phyloP scores from a whole-genome alignment of 30 jellyfish, hydroid and myxozoan genomes.

The Rhopilema esculentum region DNA sequence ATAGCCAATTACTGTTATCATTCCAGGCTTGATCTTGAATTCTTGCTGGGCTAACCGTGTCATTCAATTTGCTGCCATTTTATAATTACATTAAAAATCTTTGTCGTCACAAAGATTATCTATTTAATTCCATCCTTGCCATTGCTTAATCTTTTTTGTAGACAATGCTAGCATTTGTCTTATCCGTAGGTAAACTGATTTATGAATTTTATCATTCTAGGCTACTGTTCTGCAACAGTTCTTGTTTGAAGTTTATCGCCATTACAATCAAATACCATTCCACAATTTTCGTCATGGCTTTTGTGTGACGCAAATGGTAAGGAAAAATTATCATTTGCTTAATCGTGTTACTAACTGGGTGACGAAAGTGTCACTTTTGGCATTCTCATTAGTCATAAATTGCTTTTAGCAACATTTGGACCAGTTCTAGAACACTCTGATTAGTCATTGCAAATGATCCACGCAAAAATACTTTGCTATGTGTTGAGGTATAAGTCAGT shows the following conservation, averaged over 20 bases:
- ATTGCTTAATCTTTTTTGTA: neutral
- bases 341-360: neutral
- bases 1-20: neutral
- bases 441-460: no score
- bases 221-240: slow-evolving; percentile 81
- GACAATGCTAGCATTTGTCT: neutral
- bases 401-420: no score
- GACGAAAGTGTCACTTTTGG: neutral
- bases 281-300: slow-evolving; percentile 98
- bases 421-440: no score
- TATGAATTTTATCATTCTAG: slow-evolving; percentile 40
- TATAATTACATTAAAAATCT: neutral
- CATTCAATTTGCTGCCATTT: neutral
- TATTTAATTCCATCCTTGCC: neutral
- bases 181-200: neutral
- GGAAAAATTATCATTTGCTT: neutral
- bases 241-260: slow-evolving; percentile 89
- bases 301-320: slow-evolving; percentile 98
- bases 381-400: neutral
- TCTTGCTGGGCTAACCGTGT: neutral
- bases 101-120: neutral
- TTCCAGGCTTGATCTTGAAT: neutral
- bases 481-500: no score
- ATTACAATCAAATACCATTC: slow-evolving; percentile 94
- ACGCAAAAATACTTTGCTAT: no score